Evolutionary conservation across 2,113 vertebrate species (phyloP).

Genomic region (Grantiella picta): DNA sequence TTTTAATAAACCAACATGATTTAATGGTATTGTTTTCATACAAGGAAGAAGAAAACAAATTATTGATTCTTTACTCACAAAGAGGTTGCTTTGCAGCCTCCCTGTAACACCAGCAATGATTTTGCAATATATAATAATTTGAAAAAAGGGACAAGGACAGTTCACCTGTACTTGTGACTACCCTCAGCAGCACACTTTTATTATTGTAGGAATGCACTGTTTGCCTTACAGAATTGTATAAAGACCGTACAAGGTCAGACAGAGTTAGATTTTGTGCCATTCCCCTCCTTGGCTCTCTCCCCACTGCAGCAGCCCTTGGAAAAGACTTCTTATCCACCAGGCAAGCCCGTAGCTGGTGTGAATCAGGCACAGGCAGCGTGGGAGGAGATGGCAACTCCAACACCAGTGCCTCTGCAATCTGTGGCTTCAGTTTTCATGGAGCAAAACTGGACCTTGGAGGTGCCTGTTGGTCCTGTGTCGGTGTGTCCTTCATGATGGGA

Average conservation of each 20-base stretch:
- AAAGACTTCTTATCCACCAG: rapidly evolving
- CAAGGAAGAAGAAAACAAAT: background rate
- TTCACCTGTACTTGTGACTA: background rate
- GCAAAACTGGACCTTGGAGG: background rate
- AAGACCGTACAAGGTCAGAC: background rate
- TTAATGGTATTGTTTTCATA: slow-evolving; percentile 12
- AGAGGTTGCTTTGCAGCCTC: background rate
- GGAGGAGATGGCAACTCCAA: rapidly evolving
- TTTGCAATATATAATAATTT: background rate
- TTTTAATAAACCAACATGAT: slow-evolving; percentile 4
- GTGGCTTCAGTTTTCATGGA: background rate
- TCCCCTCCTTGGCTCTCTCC: background rate
- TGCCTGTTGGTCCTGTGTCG: background rate
- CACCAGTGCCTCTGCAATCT: background rate
- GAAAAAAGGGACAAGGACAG: background rate
- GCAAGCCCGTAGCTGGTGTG: background rate
- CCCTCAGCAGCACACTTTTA: rapidly evolving
- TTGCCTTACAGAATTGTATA: background rate
- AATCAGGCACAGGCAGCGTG: rapidly evolving
- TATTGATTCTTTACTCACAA: background rate
- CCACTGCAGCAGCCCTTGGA: background rate
- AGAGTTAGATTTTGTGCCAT: background rate
- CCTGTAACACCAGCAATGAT: background rate
- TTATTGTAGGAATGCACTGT: rapidly evolving
- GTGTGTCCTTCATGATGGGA: rapidly evolving